Conservation (phyloP, 2,888 invertebrate genomes). For the Spodoptera exigua region DNA sequence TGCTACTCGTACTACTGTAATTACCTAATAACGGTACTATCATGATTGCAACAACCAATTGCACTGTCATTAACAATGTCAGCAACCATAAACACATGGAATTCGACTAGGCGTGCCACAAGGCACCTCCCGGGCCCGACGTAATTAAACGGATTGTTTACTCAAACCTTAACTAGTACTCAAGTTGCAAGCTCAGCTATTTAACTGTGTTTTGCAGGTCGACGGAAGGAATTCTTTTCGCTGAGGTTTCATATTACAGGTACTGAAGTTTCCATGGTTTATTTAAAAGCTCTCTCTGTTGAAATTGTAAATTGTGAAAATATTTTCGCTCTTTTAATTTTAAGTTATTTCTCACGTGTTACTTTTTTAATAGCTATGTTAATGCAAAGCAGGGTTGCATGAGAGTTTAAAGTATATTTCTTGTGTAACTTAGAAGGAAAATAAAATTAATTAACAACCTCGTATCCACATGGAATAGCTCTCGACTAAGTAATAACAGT, state of each 20-base stretch:
- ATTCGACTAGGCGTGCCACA: not conserved
- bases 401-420: not conserved
- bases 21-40: no score
- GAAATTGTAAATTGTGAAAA: not conserved
- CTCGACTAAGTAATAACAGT: conserved; percentile 46
- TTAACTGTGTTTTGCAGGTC: conserved; percentile 21
- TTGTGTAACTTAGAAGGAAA: not conserved
- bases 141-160: conserved; percentile 28
- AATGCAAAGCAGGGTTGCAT: no score
- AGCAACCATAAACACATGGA: not conserved
- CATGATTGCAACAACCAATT: no score
- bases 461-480: not conserved
- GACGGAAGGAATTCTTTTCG: conserved; percentile 11
- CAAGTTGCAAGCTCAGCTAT: conserved; percentile 25
- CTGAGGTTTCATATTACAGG: conserved; percentile 14
- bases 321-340: not conserved
- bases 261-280: conserved; percentile 15
- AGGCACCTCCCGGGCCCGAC: not conserved
- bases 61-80: conserved; percentile 2
- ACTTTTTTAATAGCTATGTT: no score
- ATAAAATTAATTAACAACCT: not conserved
- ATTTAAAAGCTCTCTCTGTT: conserved; percentile 12
- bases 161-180: conserved; percentile 17
- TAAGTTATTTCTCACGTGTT: no score
- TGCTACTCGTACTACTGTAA: no score